Evolutionary conservation across 2,797 vertebrate genomes (phyloP).

Genomic region (Sparus aurata): DNA sequence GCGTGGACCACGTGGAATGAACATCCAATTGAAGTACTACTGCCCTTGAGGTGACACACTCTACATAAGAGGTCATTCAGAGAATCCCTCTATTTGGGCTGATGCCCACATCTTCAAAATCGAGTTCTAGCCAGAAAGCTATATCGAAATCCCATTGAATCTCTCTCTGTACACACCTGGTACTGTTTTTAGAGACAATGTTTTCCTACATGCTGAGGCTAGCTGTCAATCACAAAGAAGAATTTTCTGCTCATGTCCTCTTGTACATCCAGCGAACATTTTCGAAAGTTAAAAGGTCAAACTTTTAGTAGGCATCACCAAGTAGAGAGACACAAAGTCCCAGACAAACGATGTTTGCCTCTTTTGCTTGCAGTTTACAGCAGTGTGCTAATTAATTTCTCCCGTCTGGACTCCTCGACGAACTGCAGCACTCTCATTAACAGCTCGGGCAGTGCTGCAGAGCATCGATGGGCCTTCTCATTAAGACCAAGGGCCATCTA

Average conservation of each 20-base stretch:
- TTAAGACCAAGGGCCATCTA: conserved; percentile 16
- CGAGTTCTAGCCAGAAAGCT: background rate
- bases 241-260: conserved; percentile 6
- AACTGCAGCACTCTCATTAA: conserved; percentile 37
- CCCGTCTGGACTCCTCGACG: background rate
- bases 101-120: background rate
- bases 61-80: background rate
- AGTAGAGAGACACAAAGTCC: background rate
- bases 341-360: conserved; percentile 28
- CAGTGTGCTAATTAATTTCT: conserved; percentile 34
- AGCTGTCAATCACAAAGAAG: conserved; percentile 31
- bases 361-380: conserved; percentile 20
- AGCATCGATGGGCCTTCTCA: conserved; percentile 7
- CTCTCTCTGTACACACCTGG: background rate
- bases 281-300: conserved; percentile 22
- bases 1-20: background rate
- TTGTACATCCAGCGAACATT: conserved; percentile 37
- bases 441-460: conserved; percentile 21
- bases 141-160: conserved; percentile 12
- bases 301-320: background rate
- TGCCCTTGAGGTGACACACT: background rate
- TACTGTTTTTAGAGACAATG: conserved; percentile 22
- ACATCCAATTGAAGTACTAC: background rate
- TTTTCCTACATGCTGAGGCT: conserved; percentile 25
- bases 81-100: background rate